Base-by-base conservation (phyloP, 2,797 vertebrate genomes). In the Knipowitschia caucasica region DNA sequence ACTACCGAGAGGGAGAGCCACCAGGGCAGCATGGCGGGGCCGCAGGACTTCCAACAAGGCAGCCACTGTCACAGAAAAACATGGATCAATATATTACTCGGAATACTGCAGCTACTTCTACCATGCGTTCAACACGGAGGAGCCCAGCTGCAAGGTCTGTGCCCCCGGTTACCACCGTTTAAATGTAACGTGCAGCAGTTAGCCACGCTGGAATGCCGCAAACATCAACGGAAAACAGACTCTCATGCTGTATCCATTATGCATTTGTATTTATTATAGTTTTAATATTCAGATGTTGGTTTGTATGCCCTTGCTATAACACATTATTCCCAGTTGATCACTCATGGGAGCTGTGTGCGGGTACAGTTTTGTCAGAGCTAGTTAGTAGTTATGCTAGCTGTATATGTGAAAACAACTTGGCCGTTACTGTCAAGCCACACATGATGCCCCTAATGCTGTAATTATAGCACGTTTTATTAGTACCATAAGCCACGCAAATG, bases 141-240 rank as follows among this genome's bases (percentile, higher is more conserved):
- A 75, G 93, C 94, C 60, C 94, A 94, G 81, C 89, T 94, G 69
- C 93, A 92, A 95, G 94, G 94, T 96, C 60, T 45, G 88, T 66
- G 12, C 33, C 53, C 58, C 31, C 53, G 60, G 68, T 72, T 66
- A 18, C 36, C 36, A 47, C 60, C 44, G 39, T 38, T 69, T 29
- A 60, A 21, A 59, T 15, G 27, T 29, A 21, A 9, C n/a, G 40
- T 5, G 23, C 52, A 20, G 34, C 62, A 77, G 39, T 74, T 63
- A 74, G 76, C 78, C 46, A 24, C 44, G 44, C 40, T 72, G 73
- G 59, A 51, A 67, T 82, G 77, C 82, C 81, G 56, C 21, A 59
- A 35, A 50, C 8, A 33, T 5, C 29, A 14, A 3, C 29, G 40
- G 49, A 24, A 62, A 60, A 56, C 18, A 0, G 5, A 50, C 14